Evolutionary conservation across 2,797 vertebrate species (phyloP).

Genomic region (Aotus griseimembra): DNA sequence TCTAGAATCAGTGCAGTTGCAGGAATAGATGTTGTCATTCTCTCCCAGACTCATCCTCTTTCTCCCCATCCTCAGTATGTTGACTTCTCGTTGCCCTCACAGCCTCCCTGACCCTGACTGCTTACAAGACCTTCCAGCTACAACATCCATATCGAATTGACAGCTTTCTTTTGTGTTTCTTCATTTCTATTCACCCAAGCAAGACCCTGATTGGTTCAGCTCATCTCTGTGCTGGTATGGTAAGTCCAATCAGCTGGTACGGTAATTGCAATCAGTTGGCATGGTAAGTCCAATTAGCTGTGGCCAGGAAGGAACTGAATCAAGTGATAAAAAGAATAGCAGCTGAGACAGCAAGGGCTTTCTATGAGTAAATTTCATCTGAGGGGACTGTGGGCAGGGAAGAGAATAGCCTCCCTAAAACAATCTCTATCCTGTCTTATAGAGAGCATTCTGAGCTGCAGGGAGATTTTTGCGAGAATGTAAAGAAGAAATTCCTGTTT

Average conservation of each 20-base stretch:
- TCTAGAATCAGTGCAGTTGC: background rate
- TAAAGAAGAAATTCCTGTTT: slow-evolving; percentile 26
- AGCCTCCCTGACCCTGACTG: background rate
- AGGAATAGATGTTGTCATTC: background rate
- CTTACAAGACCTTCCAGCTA: background rate
- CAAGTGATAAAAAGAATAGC: background rate
- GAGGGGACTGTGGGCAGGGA: background rate
- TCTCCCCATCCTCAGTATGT: background rate
- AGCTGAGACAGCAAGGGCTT: background rate
- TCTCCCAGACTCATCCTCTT: background rate
- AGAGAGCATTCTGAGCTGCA: background rate
- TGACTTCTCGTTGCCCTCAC: background rate
- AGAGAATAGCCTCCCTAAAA: background rate
- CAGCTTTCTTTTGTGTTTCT: background rate
- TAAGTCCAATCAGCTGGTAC: background rate
- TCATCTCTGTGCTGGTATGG: background rate
- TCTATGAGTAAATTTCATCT: background rate
- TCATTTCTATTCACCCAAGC: background rate
- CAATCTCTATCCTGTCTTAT: background rate
- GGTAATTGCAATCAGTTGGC: background rate
- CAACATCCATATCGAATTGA: background rate
- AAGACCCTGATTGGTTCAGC: background rate
- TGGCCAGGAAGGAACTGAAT: background rate
- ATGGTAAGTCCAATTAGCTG: background rate
- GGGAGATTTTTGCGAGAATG: background rate